Conservation (phyloP, 2,888 invertebrate genomes). For the Orthosia gracilis region DNA sequence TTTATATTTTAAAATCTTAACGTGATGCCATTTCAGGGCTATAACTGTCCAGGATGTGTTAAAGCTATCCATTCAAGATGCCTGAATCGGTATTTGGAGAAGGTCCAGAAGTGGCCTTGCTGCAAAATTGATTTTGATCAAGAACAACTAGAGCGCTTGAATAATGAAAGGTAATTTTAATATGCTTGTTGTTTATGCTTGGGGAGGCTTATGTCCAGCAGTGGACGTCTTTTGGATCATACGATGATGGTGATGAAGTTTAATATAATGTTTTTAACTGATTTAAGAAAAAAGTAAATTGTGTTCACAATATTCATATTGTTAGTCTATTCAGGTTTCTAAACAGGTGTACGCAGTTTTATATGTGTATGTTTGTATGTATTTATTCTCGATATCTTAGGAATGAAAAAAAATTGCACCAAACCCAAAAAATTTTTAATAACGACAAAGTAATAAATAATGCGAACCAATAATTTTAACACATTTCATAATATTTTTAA, state of each 20-base stretch:
- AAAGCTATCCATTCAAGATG: conserved; percentile 83
- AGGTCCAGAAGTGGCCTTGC: conserved; percentile 86
- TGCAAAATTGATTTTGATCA: conserved; percentile 80
- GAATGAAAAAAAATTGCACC: background rate
- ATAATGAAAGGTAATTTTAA: conserved; percentile 72
- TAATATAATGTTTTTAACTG: too few relatives aligned
- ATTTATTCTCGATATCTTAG: too few relatives aligned
- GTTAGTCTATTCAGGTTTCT: too few relatives aligned
- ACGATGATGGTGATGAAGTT: too few relatives aligned
- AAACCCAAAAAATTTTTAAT: background rate
- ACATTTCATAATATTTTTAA: conserved; percentile 1
- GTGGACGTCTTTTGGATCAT: too few relatives aligned
- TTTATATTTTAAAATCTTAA: background rate
- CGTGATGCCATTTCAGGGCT: conserved; percentile 78
- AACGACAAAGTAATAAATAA: too few relatives aligned
- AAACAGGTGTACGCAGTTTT: too few relatives aligned
- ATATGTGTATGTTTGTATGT: too few relatives aligned
- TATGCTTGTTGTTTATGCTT: too few relatives aligned
- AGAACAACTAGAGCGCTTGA: conserved; percentile 77
- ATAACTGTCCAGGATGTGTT: conserved; percentile 83
- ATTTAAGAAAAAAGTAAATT: too few relatives aligned
- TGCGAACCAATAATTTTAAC: background rate
- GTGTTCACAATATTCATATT: too few relatives aligned
- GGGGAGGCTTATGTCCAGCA: too few relatives aligned
- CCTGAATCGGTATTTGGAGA: conserved; percentile 80